Evolutionary conservation across 2,113 vertebrate species (phyloP).

Genomic region (Larimichthys crocea): DNA sequence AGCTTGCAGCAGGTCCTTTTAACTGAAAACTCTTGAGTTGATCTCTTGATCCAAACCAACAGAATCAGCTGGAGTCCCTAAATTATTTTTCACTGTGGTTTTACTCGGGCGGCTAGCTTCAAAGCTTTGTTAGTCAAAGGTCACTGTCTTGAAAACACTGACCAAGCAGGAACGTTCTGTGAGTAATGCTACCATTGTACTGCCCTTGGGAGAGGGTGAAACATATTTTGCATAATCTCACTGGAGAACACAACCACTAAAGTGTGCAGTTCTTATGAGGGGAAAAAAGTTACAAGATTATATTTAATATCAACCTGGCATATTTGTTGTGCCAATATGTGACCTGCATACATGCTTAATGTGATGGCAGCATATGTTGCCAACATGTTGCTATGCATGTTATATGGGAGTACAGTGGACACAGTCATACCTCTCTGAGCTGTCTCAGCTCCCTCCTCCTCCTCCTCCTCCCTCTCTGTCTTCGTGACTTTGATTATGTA

Average conservation of each 20-base stretch:
- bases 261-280: not conserved
- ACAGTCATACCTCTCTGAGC: conserved; percentile 40
- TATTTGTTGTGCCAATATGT: not conserved
- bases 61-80: conserved; percentile 41
- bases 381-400: conserved; percentile 22
- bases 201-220: conserved; percentile 58
- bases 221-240: conserved; percentile 59
- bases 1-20: conserved; percentile 19
- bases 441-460: conserved; percentile 40
- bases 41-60: conserved; percentile 21
- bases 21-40: conserved; percentile 19
- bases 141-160: conserved; percentile 64
- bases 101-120: conserved; percentile 26
- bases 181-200: conserved; percentile 49
- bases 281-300: conserved; percentile 6
- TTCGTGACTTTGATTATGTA: conserved; percentile 47
- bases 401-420: conserved; percentile 27
- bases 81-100: conserved; percentile 37
- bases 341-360: not conserved
- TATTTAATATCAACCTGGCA: not conserved
- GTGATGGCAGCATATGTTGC: not conserved
- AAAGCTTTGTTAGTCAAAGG: conserved; percentile 57
- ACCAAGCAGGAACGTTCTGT: conserved; percentile 58
- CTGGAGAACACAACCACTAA: conserved; percentile 14
- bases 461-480: conserved; percentile 23